Conservation (phyloP, 1,140 invertebrate species). For the Pissodes strobi region DNA sequence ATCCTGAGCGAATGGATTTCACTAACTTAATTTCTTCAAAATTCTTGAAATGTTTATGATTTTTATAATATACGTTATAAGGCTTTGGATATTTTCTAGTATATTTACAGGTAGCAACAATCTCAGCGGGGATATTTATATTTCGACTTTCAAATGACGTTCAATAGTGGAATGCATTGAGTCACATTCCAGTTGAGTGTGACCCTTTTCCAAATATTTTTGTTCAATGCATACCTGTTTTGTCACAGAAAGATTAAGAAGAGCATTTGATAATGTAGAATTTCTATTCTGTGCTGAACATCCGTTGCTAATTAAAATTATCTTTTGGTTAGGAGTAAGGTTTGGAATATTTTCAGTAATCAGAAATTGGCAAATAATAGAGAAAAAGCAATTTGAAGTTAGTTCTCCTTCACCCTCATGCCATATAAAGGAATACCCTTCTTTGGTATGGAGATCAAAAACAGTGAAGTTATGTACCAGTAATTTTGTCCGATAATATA, state of each 20-base stretch:
- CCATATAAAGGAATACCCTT: constrained; percentile 29
- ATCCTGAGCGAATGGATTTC: constrained; percentile 16
- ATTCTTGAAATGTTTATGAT: constrained; percentile 17
- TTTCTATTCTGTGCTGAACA: constrained; percentile 34
- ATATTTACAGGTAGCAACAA: constrained; percentile 14
- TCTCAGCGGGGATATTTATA: constrained; percentile 30
- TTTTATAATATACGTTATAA: constrained; percentile 21
- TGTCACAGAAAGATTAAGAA: constrained; percentile 14
- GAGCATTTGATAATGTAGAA: constrained; percentile 24
- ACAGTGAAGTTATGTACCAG: constrained; percentile 28
- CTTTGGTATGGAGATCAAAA: constrained; percentile 15
- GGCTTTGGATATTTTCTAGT: constrained; percentile 11
- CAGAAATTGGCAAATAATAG: constrained; percentile 23
- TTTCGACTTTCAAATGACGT: constrained; percentile 4
- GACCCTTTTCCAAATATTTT: no score
- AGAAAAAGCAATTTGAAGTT: constrained; percentile 18
- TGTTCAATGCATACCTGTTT: constrained; percentile 22
- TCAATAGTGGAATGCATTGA: constrained; percentile 13
- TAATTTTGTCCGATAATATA: constrained; percentile 27
- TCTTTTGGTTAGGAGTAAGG: neutral
- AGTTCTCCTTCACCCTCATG: constrained; percentile 26
- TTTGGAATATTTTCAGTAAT: constrained; percentile 1
- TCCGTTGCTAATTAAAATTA: constrained; percentile 23
- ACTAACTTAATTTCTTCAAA: constrained; percentile 17
- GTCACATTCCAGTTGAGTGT: no score